phyloP scores from a whole-genome alignment of 2,797 vertebrate genomes.

The Anomalospiza imberbis region DNA sequence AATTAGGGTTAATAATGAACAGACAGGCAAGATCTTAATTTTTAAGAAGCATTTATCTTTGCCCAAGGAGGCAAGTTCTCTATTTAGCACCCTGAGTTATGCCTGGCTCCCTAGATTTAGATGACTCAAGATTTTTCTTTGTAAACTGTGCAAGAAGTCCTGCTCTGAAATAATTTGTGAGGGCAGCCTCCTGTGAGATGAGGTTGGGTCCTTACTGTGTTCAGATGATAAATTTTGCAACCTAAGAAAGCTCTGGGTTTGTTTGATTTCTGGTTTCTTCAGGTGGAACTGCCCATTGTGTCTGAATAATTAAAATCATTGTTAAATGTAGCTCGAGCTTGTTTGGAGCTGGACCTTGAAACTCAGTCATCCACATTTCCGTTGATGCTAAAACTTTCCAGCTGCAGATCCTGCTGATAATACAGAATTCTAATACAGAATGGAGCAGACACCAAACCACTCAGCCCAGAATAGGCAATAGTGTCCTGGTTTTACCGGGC shows the following conservation, averaged over 20 bases:
- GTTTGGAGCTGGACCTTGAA: neutral
- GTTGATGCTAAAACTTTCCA: neutral
- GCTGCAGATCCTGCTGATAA: neutral
- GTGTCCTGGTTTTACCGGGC: neutral
- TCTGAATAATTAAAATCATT: neutral
- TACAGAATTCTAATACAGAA: neutral
- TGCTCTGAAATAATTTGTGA: neutral
- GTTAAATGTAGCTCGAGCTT: neutral
- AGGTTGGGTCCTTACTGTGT: neutral
- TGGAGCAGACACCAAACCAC: neutral
- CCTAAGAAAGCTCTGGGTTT: neutral
- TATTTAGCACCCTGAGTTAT: fast-evolving
- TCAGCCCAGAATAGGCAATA: neutral
- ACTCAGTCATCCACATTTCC: neutral
- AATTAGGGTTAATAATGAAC: neutral
- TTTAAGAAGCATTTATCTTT: neutral
- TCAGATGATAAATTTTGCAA: neutral
- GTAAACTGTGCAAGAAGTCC: neutral
- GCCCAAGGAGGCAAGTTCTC: neutral
- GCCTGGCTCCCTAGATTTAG: neutral
- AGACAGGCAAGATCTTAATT: neutral
- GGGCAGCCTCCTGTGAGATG: neutral
- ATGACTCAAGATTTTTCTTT: neutral
- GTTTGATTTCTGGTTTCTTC: neutral
- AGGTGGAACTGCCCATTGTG: neutral